Base-by-base conservation (phyloP, 2,888 invertebrate genomes). In the Dendrolimus pini region DNA sequence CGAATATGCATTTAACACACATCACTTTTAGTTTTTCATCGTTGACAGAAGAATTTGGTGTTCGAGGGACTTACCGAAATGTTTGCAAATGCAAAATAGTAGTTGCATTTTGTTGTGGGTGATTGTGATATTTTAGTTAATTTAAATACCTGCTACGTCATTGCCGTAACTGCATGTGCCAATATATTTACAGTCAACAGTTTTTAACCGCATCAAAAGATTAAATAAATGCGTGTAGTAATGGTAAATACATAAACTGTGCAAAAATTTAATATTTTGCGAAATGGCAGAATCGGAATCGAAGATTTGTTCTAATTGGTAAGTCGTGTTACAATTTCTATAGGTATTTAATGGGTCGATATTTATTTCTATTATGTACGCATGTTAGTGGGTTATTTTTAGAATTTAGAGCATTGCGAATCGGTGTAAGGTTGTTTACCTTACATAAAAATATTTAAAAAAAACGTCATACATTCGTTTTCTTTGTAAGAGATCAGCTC, bases 291-390 rank as follows among this genome's bases (percentile, higher is more conserved):
- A 83, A 65, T 77, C 77, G 42, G 89, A 87, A 65, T 78, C 81
- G 53, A 85, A 86, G 72, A 74, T 77, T 59, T 92, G 92, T 72
- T 79, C 80, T 52, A 92, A 92, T 77, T 92, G 92, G 92, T 92
- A 68, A 90, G 92, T 81, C 67, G 57, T 61, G 58, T 59, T 59
- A 56, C 58, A 63, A 64, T 64, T 60, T 68, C 1, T 30, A 3
- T 30, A 65, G 66, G 63, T 68, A 67, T 81, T 83, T 10, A 12
- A 47, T 47, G 78, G 80, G 77, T 81, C 82, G 83, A 83, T 80
- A 82, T 78, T 77, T 65, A 74, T 74, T 77, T 77, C 83, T 88
- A 88, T 87, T 77, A 81, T 69, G 72, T 69, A 71, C 78, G 71
- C 80, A 80, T 78, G 83, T 80, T 84, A 73, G 71, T 70, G 70